Base-by-base conservation (phyloP, 1,140 invertebrate genomes). In the Drosophila dunni region DNA sequence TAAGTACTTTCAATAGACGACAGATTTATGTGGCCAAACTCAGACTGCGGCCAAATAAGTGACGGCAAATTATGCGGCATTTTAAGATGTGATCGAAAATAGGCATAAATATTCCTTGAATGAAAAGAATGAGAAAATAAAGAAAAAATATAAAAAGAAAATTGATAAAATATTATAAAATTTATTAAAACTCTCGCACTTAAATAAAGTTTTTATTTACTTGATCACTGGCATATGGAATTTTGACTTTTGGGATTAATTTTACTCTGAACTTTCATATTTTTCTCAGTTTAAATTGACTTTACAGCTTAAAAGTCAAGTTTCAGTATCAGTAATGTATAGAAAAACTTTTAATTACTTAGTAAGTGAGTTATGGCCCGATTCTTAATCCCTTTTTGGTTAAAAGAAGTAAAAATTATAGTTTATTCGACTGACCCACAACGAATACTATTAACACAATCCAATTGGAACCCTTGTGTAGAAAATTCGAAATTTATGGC, bases 401-500 rank as follows among this genome's bases (percentile, higher is more conserved):
- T 10, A 8, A 48, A 62, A 54, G n/a, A 46, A 54, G 20, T 54
- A 13, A 51, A 65, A 54, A 46, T 44, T 38, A 61, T 68, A 56
- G 70, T 54, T 45, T 63, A 57, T 56, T 24, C 42, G 48, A 57
- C 33, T 34, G 36, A 40, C 57, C 48, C 54, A 40, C 9, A 67
- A 7, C 13, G 45, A 61, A 46, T 44, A 10, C 44, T 56, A 66
- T 76, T 36, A 62, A 72, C 62, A 76, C 51, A 60, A 17, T 20
- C 36, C 34, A 15, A 17, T 15, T 51, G 33, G 38, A 56, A 56
- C 54, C 48, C 40, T 53, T 56, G 40, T 17, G 64, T 34, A 56
- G 58, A 57, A 85, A 78, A 86, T 81, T 74, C 54, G 64, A 64
- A 85, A 85, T 85, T 85, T 85, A 85, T 85, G 81, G 67, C 74